Conservation (phyloP, 2,797 vertebrate species). For the Oceanodroma leucorhoa region DNA sequence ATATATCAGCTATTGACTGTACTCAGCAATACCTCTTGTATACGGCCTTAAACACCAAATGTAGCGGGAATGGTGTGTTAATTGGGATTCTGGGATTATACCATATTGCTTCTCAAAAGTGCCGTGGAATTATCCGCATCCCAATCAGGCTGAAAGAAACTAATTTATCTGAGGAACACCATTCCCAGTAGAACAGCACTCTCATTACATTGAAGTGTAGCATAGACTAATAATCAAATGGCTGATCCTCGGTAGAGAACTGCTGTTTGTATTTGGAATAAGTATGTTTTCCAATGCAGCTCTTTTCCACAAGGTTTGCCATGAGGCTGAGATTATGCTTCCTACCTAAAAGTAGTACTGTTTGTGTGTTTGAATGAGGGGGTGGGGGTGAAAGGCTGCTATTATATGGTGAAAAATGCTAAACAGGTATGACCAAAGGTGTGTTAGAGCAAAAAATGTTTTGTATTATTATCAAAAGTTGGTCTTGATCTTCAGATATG, state of each 20-base stretch:
- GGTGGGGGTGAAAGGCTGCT: conserved; percentile 47
- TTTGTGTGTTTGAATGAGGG: conserved; percentile 15
- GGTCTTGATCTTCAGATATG: neutral
- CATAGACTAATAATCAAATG: conserved; percentile 24
- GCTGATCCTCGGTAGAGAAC: neutral
- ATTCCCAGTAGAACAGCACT: conserved; percentile 50
- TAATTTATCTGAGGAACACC: neutral
- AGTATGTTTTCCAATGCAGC: conserved; percentile 39
- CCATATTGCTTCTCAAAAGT: neutral
- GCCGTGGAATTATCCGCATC: conserved; percentile 10
- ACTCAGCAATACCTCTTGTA: conserved; percentile 65
- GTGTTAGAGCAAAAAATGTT: conserved; percentile 21
- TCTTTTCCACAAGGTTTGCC: conserved; percentile 50
- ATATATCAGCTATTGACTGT: conserved; percentile 33
- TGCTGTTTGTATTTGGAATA: conserved; percentile 23
- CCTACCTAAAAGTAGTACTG: conserved; percentile 29
- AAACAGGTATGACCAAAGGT: conserved; percentile 62
- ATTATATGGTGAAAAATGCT: conserved; percentile 23
- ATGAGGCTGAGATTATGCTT: conserved; percentile 60
- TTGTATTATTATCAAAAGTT: conserved; percentile 13
- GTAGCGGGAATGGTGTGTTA: conserved; percentile 43
- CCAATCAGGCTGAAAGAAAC: conserved; percentile 17
- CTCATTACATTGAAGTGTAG: conserved; percentile 38
- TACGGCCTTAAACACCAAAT: conserved; percentile 55
- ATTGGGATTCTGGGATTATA: conserved; percentile 8